Evolutionary conservation across 1,140 invertebrate species (phyloP), one percentile per base, ranked within the genome.

Genomic region (Achroia grisella): DNA sequence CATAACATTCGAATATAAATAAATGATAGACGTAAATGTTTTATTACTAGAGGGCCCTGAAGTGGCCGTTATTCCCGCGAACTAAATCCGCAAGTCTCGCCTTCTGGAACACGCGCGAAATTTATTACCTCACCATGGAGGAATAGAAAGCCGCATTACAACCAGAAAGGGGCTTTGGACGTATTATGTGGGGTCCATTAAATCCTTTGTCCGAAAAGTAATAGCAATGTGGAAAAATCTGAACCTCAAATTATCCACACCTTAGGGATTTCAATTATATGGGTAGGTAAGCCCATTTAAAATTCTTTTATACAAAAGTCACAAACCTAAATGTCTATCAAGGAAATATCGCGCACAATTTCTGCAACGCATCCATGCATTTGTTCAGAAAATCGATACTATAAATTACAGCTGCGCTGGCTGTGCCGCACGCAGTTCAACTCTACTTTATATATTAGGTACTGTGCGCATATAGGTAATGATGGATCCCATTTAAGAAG

Each of bases 1-100:
- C 55, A 66, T 71, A 68, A 69, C 61, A 49, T 56, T 43, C 47
- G 46, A 13, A 50, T 47, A 71, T 59, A 66, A 66, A 67, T 69
- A 68, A 69, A 68, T 62, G 58, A 43, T 49, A 52, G 43, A 53
- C 39, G 49, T 58, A 65, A 61, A 74, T 58, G 39, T 63, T 62
- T 70, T 75, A 75, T 54, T 10, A 33, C 43, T 45, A 33, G 23
- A 29, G 17, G 45, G 40, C 40, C 49, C 37, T 28, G 43, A 48
- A 42, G 50, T 45, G 44, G 36, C 48, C 46, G 39, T 43, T 40
- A 48, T 52, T 45, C 30, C 35, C 42, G 13, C 39, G 37, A 23
- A 47, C 55, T 54, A 55, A 63, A 53, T 65, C 57, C 43, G 17
- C 42, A 44, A 52, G 13, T 52, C 41, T 35, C 30, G 29, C 36